A percentile compares a stretch with the other conserved stretches of the same genome.
phyloP scores from a whole-genome alignment of 2,797 vertebrate genomes.

The Lutjanus argentimaculatus region DNA sequence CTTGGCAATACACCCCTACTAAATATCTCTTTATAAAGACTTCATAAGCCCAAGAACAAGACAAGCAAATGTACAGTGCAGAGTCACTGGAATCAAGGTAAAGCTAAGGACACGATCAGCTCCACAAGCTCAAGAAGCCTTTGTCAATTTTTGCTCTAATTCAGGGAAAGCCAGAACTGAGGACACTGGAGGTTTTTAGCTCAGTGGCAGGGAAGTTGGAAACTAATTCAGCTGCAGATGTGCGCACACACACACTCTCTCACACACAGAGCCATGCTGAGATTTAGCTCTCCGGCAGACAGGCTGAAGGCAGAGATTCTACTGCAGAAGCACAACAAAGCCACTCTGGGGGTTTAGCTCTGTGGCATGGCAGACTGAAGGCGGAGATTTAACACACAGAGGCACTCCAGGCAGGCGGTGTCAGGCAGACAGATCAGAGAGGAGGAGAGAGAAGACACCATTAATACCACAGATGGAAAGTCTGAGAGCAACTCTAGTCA shows the following conservation, averaged over 20 bases:
- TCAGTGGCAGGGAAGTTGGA: slow-evolving; percentile 31
- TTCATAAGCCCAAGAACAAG: neutral
- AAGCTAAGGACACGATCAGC: slow-evolving; percentile 6
- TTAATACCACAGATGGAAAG: slow-evolving; percentile 67
- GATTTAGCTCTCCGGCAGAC: slow-evolving; percentile 54
- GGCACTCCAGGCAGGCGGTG: slow-evolving; percentile 67
- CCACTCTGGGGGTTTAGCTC: slow-evolving; percentile 67
- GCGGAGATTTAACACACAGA: slow-evolving; percentile 71
- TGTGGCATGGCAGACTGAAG: slow-evolving; percentile 62
- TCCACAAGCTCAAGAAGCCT: slow-evolving; percentile 17
- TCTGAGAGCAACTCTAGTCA: slow-evolving; percentile 50
- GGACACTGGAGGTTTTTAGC: slow-evolving; percentile 35
- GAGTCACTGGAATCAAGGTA: slow-evolving; percentile 7
- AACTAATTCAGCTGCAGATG: slow-evolving; percentile 45
- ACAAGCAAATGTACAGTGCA: neutral
- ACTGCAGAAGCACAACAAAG: slow-evolving; percentile 73
- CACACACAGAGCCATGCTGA: slow-evolving; percentile 45
- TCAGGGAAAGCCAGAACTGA: slow-evolving; percentile 37
- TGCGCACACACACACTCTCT: neutral
- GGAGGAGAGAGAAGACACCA: slow-evolving; percentile 60
- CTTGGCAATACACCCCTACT: neutral
- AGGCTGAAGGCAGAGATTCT: slow-evolving; percentile 68
- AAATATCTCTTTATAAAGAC: neutral
- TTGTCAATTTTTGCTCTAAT: slow-evolving; percentile 29
- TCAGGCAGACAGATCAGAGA: slow-evolving; percentile 69